A percentile compares a stretch with the other conserved stretches of the same genome.
phyloP scores from a whole-genome alignment of 2,888 invertebrate genomes.

The Philhelius pedissequus region DNA sequence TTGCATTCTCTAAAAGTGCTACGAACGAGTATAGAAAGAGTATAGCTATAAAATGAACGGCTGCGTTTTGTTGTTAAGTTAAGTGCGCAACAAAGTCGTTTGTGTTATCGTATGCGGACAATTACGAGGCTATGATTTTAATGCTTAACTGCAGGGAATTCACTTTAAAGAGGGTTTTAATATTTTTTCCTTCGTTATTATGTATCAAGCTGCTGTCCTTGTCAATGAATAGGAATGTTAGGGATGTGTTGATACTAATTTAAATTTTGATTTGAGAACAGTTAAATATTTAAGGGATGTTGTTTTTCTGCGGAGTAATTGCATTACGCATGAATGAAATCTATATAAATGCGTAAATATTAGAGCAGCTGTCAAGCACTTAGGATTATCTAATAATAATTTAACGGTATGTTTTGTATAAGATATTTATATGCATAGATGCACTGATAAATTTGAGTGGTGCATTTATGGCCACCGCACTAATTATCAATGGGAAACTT shows the following conservation, averaged over 20 bases:
- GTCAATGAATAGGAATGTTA: neutral
- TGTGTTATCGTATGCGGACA: neutral
- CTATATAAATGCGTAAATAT: neutral
- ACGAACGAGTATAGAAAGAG: too few species aligned
- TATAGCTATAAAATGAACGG: neutral
- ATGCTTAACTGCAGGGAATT: neutral
- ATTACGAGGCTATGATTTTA: neutral
- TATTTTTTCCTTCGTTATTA: neutral
- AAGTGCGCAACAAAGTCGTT: constrained; percentile 35
- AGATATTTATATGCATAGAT: too few species aligned
- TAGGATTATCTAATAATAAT: too few species aligned
- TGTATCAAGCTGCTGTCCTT: neutral
- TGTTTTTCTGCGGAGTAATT: neutral
- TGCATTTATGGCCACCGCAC: too few species aligned
- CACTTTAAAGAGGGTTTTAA: neutral
- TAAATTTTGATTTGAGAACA: neutral
- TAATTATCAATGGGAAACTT: too few species aligned
- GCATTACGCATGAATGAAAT: neutral
- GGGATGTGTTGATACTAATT: neutral
- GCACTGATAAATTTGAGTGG: too few species aligned
- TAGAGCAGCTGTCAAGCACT: neutral
- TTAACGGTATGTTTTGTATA: too few species aligned
- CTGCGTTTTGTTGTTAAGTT: constrained; percentile 30
- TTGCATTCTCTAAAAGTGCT: constrained; percentile 20
- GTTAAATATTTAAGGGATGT: neutral